Evolutionary conservation across 64 coral and sea anemone genomes (phyloP), one percentile per base, ranked within the genome.

Genomic region (Montipora capricornis): DNA sequence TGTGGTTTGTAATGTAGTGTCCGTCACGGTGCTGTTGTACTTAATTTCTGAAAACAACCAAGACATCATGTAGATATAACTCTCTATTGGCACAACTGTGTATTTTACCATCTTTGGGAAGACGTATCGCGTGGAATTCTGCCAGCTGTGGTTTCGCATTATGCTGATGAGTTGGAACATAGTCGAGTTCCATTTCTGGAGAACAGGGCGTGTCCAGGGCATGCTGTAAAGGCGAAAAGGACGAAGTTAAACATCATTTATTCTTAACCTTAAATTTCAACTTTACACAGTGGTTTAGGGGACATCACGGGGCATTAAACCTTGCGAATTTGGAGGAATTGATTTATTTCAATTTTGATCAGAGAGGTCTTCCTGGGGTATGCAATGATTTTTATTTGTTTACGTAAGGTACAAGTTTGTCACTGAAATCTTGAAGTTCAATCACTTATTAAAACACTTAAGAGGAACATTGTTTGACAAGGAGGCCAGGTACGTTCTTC

Each of bases 141-240:
- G 90, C 91, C 90, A 92, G 2, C 84, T 93, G 87, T 93, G 59
- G 60, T 93, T 96, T 60, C 80, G 80, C 29, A 69, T 53, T 53
- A 77, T 74, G 46, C 57, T 59, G 9, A 90, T n/a, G 19, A 83
- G 29, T 83, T 94, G 20, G 66, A 93, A 66, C 95, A 96, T 96
- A 0, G 95, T 96, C 2, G 90, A 46, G 60, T 96, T 96, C 95
- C 90, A 96, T 46, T 66, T 47, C 52, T 67, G 78, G 78, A 96
- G 73, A n/a, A 68, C 75, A 44, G 75, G 74, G 71, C 95, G 90
- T 5, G 49, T 79, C 95, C 95, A 93, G 16, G 95, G 95, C 90
- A 93, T 93, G 45, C 95, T 96, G 45, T 60, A 7, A 57, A 66
- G 13, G 19, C 48, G 70, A 66, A 49, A 76, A 50, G 19, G 2